These are phyloP conservation scores for Cetoscarus ocellatus DNA, from an alignment of 2,797 vertebrate genomes.

Conservation along the genomic window DNA sequence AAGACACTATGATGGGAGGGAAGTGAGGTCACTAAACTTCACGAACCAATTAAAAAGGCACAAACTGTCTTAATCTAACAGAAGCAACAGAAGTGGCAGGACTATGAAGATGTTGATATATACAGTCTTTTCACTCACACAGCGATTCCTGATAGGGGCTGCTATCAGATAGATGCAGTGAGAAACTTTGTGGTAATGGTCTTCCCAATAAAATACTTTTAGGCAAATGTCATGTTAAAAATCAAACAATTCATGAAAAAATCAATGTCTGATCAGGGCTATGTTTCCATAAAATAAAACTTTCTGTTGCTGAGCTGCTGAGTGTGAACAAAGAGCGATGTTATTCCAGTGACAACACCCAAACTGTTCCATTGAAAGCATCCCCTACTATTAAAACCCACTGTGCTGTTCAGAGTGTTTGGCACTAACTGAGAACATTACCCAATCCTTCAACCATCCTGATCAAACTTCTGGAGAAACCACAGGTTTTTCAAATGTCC, in stretches of 20 bases:
- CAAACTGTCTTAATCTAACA: background rate
- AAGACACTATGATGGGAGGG: background rate
- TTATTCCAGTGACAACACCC: constrained; percentile 60
- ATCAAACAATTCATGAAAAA: background rate
- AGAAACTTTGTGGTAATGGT: background rate
- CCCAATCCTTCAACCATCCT: constrained; percentile 65
- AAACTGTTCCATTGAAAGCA: constrained; percentile 41
- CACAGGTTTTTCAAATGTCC: constrained; percentile 33
- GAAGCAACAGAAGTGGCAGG: background rate
- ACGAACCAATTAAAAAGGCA: background rate
- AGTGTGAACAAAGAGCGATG: constrained; percentile 31
- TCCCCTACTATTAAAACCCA: constrained; percentile 1
- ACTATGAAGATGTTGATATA: background rate
- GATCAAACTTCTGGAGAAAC: constrained; percentile 37
- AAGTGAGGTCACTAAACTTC: background rate
- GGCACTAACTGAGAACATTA: constrained; percentile 66
- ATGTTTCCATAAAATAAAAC: constrained; percentile 4
- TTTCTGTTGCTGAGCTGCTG: background rate
- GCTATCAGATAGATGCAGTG: background rate
- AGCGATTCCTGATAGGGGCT: background rate
- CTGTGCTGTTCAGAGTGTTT: constrained; percentile 27
- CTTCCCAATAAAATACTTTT: background rate
- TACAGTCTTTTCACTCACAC: background rate
- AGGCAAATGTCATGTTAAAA: background rate
- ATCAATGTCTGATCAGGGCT: background rate